These are phyloP conservation scores for Phoeniculus purpureus DNA, from an alignment of 2,797 vertebrate genomes.

Conservation along the genomic window DNA sequence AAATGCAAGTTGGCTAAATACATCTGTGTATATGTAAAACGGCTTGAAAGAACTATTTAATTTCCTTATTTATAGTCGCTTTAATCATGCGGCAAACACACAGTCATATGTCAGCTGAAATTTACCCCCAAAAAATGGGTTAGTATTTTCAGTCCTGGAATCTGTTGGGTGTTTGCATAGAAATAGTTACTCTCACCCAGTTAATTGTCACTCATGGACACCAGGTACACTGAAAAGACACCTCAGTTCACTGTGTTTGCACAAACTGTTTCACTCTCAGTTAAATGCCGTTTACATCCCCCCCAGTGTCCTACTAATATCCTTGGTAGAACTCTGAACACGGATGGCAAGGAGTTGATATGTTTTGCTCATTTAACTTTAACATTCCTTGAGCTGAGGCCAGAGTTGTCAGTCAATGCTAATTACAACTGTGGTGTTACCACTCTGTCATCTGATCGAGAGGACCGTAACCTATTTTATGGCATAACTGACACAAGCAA, in stretches of 20 bases:
- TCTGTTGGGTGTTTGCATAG: background rate
- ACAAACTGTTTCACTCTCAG: background rate
- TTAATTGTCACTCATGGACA: background rate
- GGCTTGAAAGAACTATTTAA: background rate
- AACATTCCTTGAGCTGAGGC: conserved; percentile 1
- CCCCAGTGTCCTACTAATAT: background rate
- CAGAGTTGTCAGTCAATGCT: conserved; percentile 45
- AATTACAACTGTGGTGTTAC: background rate
- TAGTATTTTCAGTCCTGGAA: background rate
- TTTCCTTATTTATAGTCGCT: background rate
- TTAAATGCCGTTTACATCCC: background rate
- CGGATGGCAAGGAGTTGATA: background rate
- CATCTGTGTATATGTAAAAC: background rate
- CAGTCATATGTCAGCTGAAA: background rate
- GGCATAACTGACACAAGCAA: background rate
- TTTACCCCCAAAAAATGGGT: too few relatives aligned
- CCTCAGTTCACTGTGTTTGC: fast-evolving
- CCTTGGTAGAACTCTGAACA: fast-evolving
- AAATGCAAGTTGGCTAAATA: background rate
- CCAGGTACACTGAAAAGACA: background rate
- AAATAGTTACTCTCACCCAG: background rate
- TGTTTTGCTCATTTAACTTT: background rate
- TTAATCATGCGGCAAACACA: background rate
- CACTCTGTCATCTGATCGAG: background rate
- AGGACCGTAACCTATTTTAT: conserved; percentile 6